A percentile compares a stretch with the other conserved stretches of the same genome.
These are phyloP conservation scores for Ceratotherium simum DNA, from an alignment of 2,113 vertebrate species.

Conservation along the genomic window DNA sequence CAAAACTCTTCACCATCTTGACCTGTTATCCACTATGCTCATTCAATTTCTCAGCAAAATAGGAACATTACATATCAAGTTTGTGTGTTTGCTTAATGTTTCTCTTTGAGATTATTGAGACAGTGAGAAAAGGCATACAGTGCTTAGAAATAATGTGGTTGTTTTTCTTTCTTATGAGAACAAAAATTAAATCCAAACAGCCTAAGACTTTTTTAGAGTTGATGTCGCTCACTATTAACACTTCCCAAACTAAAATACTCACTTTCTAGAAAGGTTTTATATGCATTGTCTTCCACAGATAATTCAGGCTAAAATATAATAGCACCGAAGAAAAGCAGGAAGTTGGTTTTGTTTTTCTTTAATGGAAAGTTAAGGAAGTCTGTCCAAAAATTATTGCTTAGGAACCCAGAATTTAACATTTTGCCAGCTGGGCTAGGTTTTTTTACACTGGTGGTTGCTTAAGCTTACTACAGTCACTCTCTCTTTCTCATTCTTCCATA, in stretches of 20 bases:
- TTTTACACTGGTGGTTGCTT: neutral
- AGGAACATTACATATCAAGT: neutral
- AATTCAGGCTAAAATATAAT: neutral
- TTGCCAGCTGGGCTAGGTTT: neutral
- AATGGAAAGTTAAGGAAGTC: neutral
- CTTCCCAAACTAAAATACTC: neutral
- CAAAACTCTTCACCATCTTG: neutral
- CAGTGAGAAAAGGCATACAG: neutral
- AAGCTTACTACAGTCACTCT: neutral
- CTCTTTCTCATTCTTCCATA: neutral
- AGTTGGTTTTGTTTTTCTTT: neutral
- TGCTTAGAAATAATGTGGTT: neutral
- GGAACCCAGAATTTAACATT: neutral
- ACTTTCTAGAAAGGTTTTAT: neutral
- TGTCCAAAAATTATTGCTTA: neutral
- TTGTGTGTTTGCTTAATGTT: neutral
- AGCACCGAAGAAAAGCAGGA: neutral
- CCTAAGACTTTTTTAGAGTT: neutral
- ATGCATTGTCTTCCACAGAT: neutral
- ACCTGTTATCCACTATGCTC: neutral
- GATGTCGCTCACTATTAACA: neutral
- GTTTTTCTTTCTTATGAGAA: neutral
- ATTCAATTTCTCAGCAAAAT: neutral
- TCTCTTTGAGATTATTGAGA: neutral
- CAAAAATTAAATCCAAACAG: conserved; percentile 27